Evolutionary conservation across 1,140 invertebrate genomes (phyloP).

Genomic region (Lucilia cuprina): DNA sequence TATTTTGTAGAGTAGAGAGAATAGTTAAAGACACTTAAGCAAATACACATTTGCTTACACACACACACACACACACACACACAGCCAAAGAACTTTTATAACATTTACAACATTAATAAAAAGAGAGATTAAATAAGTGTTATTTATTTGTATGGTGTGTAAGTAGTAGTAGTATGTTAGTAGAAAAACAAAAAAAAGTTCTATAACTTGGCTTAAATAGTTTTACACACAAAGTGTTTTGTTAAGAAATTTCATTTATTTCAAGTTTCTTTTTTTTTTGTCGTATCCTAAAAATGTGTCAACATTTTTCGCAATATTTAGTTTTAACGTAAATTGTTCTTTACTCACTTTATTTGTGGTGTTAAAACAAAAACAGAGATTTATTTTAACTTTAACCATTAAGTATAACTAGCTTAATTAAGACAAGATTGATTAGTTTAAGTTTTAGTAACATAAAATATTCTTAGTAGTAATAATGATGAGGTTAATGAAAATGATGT

Average conservation of each 20-base stretch:
- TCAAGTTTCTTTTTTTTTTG: not conserved
- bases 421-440: too few species aligned
- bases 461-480: too few species aligned
- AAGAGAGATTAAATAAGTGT: conserved; percentile 24
- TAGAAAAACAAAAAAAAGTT: not conserved
- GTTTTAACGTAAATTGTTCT: too few species aligned
- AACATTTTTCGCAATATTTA: not conserved
- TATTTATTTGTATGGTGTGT: not conserved
- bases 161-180: not conserved
- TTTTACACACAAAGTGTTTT: not conserved
- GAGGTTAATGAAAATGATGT: too few species aligned
- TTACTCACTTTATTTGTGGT: too few species aligned
- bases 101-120: not conserved
- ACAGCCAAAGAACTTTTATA: not conserved
- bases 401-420: too few species aligned
- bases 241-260: not conserved
- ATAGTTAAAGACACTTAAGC: too few species aligned
- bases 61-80: not conserved
- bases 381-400: too few species aligned
- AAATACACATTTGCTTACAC: not conserved
- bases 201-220: not conserved
- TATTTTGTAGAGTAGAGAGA: too few species aligned
- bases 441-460: too few species aligned
- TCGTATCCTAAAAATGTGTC: not conserved
- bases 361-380: too few species aligned